Evolutionary conservation across 2,113 vertebrate genomes (phyloP), one percentile per base, ranked within the genome.

Genomic region (Heterotis niloticus): DNA sequence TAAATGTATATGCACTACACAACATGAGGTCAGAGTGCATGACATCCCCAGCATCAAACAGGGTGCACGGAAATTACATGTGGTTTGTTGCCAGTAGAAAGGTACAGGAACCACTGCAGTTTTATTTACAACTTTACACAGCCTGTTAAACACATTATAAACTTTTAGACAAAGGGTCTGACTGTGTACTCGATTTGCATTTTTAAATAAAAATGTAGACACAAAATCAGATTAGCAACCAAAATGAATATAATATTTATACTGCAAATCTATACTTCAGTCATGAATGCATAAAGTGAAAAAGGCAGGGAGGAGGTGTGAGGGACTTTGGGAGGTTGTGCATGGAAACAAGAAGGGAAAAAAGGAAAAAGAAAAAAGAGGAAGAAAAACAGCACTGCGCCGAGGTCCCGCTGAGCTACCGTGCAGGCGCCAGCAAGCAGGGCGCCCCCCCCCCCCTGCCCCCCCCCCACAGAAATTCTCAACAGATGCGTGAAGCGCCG

Each of bases 401-500:
- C 52, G 57, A 71, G 89, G 89, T 92, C 91, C 88, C 88, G 89
- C 87, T 87, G 91, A 92, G 91, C 91, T 93, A 93, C 91, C 87
- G 90, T 91, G 88, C 90, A 92, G 92, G 91, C 89, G 92, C 90
- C 91, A 91, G 90, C 82, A 88, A 87, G 64, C 62, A 72, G 90
- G 85, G 77, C 82, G 78, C 83, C 91, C 86, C 83, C 83, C 69
- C 78, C 87, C 82, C 90, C 59, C n/a, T n/a, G n/a, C n/a, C 1
- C 3, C 13, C 59, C 86, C 83, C 83, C 72, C 78, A 87, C 82
- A 90, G 91, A 92, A 94, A 93, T 90, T 86, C 89, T 91, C 92
- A 92, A 92, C 94, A 94, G 94, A 94, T 94, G 93, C 90, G 86
- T 86, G 75, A 86, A 92, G 90, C 88, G 84, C 93, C 89, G 90